Base-by-base conservation (phyloP, 2,113 vertebrate genomes). In the Stigmatopora argus region DNA sequence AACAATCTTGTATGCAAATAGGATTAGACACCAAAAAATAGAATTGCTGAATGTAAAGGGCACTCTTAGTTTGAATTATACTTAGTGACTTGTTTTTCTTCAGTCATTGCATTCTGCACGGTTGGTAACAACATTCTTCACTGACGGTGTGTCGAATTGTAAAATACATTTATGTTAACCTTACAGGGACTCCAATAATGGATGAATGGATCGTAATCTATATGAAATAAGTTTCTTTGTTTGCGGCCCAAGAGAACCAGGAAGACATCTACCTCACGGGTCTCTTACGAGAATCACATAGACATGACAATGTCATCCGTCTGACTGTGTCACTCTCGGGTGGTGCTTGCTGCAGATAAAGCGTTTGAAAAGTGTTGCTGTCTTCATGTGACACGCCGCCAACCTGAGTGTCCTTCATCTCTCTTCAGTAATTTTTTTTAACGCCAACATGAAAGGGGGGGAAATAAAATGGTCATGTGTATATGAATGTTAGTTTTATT, bases 321-420 rank as follows among this genome's bases (percentile, higher is more conserved):
- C 58, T 63, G 55, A 69, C 65, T 44, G 35, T 58, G 61, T 77
- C 70, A 79, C 55, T 64, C 19, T 5, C 11, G 26, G 67, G 75
- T 58, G 76, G 72, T 83, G 81, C 77, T 77, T 78, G 74, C 51
- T 7, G 17, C 72, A 79, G 79, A 87, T 86, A 83, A 83, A 67
- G 72, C 59, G 7, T 15, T 70, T 74, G 66, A 80, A 81, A 74
- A 70, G 68, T 55, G 66, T 61, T 56, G 69, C 65, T 41, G 71
- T 78, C 78, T 77, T 69, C 68, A 60, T 70, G 68, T 56, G 69
- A 57, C 57, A 44, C 64, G 52, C 62, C 51, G 21, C 21, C 69
- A 64, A 74, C 73, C 67, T 70, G 75, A 49, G 57, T 51, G 77
- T 74, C 78, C 69, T 78, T 75, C 76, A 70, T 83, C 81, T 73